Evolutionary conservation across 2,797 vertebrate species (phyloP), one percentile per base, ranked within the genome.

Genomic region (Microchirus variegatus): DNA sequence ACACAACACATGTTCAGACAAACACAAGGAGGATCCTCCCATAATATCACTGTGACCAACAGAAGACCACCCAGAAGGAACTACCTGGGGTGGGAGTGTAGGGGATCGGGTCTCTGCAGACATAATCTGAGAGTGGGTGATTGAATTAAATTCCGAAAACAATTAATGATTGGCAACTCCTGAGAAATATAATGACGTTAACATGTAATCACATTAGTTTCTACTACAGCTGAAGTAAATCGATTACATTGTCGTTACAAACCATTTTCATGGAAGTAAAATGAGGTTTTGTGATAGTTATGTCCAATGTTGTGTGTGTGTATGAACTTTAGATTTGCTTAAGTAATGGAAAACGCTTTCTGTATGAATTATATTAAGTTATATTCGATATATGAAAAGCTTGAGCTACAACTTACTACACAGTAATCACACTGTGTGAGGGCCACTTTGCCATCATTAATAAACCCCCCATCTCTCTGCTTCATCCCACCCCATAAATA

Each of bases 31-130:
- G 59, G 59, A 77, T 59, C 67, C 43, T 73, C 54, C 64, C n/a
- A 37, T 59, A 74, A 79, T 38, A 77, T 71, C 73, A 51, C 44
- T 5, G 2, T 58, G 64, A 77, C 59, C 45, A 15, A n/a, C 63
- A 50, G 11, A 67, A 46, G 67, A 55, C 80, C 87, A 85, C 81
- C 80, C 75, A 84, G 75, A 73, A 70, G 66, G 53, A 67, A 38
- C 59, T 64, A 67, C 4, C 0, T 40, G 43, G 53, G 12, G 31
- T 54, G 35, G 31, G 16, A 9, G 43, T 31, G 43, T 6, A 9
- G n/a, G 43, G 8, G 43, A n/a, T 2, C 0, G 15, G 43, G 41
- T 18, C 49, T 60, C 43, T 57, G 43, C 7, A 45, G 62, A 55
- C 53, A 60, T 38, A 13, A 51, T 40, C 55, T 38, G 35, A 52